These are phyloP conservation scores for Rissa tridactyla DNA, from an alignment of 2,113 vertebrate genomes.

Conservation along the genomic window DNA sequence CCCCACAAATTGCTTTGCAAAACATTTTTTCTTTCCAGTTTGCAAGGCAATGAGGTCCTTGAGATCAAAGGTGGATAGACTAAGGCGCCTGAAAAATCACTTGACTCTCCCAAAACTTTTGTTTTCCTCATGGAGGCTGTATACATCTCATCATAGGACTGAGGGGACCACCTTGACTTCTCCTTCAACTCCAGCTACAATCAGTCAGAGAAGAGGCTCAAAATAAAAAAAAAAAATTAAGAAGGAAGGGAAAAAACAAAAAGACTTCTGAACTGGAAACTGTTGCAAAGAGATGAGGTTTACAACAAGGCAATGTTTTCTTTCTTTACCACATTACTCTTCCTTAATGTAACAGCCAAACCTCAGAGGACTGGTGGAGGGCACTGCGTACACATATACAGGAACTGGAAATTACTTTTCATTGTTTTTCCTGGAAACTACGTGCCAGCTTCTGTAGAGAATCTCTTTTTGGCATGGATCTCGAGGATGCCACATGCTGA, in stretches of 20 bases:
- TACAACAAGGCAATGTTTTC: background rate
- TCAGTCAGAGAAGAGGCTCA: background rate
- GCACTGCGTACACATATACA: background rate
- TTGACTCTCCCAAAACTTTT: background rate
- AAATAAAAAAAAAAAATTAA: background rate
- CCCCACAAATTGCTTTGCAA: background rate
- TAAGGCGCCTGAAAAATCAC: background rate
- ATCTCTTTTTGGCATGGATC: background rate
- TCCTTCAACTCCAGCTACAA: background rate
- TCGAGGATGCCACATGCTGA: background rate
- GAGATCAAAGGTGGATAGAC: background rate
- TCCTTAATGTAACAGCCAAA: conserved; percentile 11
- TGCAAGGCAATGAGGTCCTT: background rate
- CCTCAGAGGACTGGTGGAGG: conserved; percentile 27
- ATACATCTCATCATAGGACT: background rate
- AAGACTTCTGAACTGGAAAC: background rate
- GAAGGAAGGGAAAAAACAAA: background rate
- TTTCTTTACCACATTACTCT: background rate
- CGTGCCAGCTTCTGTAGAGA: background rate
- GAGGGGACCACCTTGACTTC: background rate
- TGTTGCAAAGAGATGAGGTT: background rate
- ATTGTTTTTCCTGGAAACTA: conserved; percentile 19
- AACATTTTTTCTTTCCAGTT: background rate
- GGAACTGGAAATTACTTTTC: background rate
- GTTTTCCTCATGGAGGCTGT: background rate